A percentile compares a stretch with the other conserved stretches of the same genome.
Evolutionary conservation across 2,113 vertebrate species (phyloP).

Genomic region (Girardinichthys multiradiatus): DNA sequence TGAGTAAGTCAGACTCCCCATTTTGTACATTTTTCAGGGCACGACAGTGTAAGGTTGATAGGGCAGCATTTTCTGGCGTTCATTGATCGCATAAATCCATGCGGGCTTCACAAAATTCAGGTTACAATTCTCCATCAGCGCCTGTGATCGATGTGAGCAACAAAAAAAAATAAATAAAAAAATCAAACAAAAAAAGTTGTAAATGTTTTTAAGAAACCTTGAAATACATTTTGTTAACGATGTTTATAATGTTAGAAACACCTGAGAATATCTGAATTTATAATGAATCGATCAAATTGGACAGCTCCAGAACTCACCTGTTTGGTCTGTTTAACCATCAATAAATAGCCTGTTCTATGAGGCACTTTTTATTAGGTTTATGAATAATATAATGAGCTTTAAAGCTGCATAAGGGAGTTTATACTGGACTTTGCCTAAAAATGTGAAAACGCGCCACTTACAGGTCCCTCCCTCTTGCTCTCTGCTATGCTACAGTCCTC

Average conservation of each 20-base stretch:
- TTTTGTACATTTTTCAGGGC: conserved; percentile 50
- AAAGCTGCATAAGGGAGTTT: no score
- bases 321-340: not conserved
- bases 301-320: not conserved
- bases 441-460: no score
- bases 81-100: conserved; percentile 90
- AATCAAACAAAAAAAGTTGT: not conserved
- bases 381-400: no score
- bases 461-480: no score
- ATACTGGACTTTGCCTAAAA: no score
- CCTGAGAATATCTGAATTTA: not conserved
- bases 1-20: not conserved
- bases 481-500: no score
- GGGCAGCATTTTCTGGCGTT: conserved; percentile 86
- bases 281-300: not conserved
- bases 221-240: not conserved
- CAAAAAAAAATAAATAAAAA: not conserved
- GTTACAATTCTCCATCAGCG: conserved; percentile 86
- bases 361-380: not conserved
- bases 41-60: conserved; percentile 90
- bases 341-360: not conserved
- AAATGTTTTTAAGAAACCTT: not conserved
- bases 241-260: not conserved
- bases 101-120: conserved; percentile 88
- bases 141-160: conserved; percentile 69